phyloP scores from a whole-genome alignment of 2,888 invertebrate species.

The Papilio demoleus region DNA sequence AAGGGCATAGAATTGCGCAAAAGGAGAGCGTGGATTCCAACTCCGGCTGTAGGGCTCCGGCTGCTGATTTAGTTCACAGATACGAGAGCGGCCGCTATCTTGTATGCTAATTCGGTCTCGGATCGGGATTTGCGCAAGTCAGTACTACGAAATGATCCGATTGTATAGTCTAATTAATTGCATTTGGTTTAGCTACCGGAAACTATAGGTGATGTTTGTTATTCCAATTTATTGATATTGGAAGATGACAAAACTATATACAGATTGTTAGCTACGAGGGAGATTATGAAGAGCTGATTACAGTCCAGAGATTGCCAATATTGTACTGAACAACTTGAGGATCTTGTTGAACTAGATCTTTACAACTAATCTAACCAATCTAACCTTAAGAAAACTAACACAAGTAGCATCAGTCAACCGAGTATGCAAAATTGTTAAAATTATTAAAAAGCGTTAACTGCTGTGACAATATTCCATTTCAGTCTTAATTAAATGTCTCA shows the following conservation, averaged over 20 bases:
- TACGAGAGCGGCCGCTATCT: conserved; percentile 35
- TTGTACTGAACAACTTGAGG: too few relatives aligned
- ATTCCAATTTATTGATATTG: not conserved
- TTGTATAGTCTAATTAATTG: conserved; percentile 26
- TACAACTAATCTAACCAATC: too few relatives aligned
- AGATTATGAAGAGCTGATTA: too few relatives aligned
- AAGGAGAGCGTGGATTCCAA: conserved; percentile 38
- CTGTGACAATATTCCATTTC: not conserved
- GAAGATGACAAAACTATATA: not conserved
- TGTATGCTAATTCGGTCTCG: conserved; percentile 36
- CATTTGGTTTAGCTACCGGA: conserved; percentile 23
- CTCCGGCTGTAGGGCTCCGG: conserved; percentile 33
- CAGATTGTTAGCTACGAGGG: not conserved
- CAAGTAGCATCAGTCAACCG: too few relatives aligned
- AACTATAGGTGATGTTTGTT: not conserved
- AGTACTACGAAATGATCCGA: conserved; percentile 8
- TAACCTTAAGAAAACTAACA: too few relatives aligned
- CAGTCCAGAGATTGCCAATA: too few relatives aligned
- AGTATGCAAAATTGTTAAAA: not conserved
- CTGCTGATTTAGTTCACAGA: conserved; percentile 38
- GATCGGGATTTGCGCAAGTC: conserved; percentile 35
- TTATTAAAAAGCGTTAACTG: not conserved
- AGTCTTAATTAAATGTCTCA: not conserved
- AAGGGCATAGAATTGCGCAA: conserved; percentile 34
- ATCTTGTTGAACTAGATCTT: too few relatives aligned